Evolutionary conservation across 2,888 invertebrate species (phyloP), one percentile per base, ranked within the genome.

Genomic region (Phaedon cochleariae): DNA sequence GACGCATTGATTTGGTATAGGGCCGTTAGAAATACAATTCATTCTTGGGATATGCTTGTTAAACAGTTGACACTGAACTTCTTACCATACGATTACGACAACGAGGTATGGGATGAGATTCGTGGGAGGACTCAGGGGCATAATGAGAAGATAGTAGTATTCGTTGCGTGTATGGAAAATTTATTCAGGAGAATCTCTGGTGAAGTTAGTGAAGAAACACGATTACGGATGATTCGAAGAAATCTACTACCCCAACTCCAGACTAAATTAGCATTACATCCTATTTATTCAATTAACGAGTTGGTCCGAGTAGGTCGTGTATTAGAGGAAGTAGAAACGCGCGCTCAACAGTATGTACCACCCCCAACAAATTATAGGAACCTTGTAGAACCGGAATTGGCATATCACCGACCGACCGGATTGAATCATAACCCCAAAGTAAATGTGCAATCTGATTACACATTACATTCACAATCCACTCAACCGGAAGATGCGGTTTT

Each of bases 61-160:
- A 7, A 26, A 26, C 26, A 26, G 7, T 26, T 26, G n/a, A n/a
- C n/a, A 26, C 26, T 3, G 26, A 7, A 26, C 1, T 66, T 58
- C n/a, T 21, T 20, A 22, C 62, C 62, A n/a, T 45, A 22, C 21
- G 62, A 66, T 31, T 67, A 64, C 41, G 60, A 64, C 17, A 7
- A 34, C 7, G 29, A 10, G 1, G n/a, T 68, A 0, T 62, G 52
- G 61, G 54, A 58, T 10, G 64, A 65, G 20, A 58, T 68, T 15
- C 10, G 51, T 2, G 9, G 37, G 26, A 41, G 68, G 2, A 68
- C 68, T 10, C 65, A 68, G 48, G 61, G 62, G 1, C 4, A 37
- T 10, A 12, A 45, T 0, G 62, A 65, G 18, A 49, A 52, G 37
- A 12, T 59, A 29, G 26, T 54, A 10, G 29, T 9, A 6, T 67